phyloP scores from a whole-genome alignment of 2,888 invertebrate genomes.

The Apomyelois bistriatella region DNA sequence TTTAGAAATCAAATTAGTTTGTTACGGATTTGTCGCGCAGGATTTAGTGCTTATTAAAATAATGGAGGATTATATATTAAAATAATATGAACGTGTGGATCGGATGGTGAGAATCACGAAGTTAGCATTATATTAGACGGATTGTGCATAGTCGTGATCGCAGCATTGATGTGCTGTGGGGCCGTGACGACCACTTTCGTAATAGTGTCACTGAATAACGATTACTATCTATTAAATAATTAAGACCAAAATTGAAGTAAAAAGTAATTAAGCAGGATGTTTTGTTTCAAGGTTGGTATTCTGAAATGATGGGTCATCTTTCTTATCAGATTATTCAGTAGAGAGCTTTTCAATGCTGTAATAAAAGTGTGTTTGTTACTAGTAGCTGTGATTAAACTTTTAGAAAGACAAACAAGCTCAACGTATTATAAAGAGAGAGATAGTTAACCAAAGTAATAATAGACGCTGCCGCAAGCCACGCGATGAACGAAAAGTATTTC shows the following conservation, averaged over 20 bases:
- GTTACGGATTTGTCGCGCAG: slow-evolving; percentile 16
- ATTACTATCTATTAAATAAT: slow-evolving; percentile 14
- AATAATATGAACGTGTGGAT: slow-evolving; percentile 41
- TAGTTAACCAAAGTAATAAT: no score
- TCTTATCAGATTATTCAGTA: no score
- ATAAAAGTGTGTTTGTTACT: no score
- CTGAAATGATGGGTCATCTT: no score
- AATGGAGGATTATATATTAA: slow-evolving; percentile 28
- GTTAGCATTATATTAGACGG: slow-evolving; percentile 40
- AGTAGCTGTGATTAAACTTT: no score
- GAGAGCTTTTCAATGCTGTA: no score
- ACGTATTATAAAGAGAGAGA: no score
- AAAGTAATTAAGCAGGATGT: not conserved
- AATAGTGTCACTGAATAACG: slow-evolving; percentile 15
- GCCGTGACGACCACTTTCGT: slow-evolving; percentile 6
- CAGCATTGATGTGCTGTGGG: slow-evolving; percentile 18
- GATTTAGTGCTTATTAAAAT: slow-evolving; percentile 41
- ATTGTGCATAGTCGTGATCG: slow-evolving; percentile 35
- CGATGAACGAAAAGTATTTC: no score
- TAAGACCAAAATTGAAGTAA: not conserved
- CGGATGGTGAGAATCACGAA: slow-evolving; percentile 49
- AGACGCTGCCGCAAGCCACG: no score
- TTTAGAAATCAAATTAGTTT: not conserved
- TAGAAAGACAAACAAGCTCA: no score
- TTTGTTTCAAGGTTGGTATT: no score